Percentiles rank a stretch among this genome's conserved stretches.
These are phyloP conservation scores for Limnephilus lunatus DNA, from an alignment of 2,888 invertebrate species.

Conservation along the genomic window DNA sequence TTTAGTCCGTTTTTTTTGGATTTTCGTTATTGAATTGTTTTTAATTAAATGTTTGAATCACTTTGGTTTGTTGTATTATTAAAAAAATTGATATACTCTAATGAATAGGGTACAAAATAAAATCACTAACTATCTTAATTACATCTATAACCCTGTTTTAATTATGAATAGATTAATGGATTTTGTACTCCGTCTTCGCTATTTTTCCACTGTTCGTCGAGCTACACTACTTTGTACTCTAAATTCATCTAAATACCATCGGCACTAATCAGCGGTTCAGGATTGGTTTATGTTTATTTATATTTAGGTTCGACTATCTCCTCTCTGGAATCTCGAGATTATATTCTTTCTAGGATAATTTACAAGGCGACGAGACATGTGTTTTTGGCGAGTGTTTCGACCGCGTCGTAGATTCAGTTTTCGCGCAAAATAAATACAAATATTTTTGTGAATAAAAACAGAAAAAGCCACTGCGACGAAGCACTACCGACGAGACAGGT, in stretches of 20 bases:
- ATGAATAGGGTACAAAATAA: constrained; percentile 47
- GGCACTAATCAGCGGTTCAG: constrained; percentile 6
- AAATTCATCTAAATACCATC: constrained; percentile 42
- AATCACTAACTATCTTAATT: constrained; percentile 47
- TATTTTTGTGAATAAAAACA: constrained; percentile 52
- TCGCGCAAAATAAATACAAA: constrained; percentile 61
- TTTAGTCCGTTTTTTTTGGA: not conserved
- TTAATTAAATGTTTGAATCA: constrained; percentile 22
- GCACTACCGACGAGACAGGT: constrained; percentile 42
- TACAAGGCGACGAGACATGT: constrained; percentile 29
- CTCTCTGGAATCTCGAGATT: not conserved
- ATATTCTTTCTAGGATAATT: not conserved
- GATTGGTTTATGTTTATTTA: not conserved
- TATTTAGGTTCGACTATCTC: not conserved
- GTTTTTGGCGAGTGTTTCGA: constrained; percentile 22
- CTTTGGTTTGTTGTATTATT: constrained; percentile 31
- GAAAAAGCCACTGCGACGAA: constrained; percentile 59
- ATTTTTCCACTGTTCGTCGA: constrained; percentile 29
- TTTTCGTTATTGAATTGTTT: not conserved
- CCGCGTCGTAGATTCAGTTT: constrained; percentile 17
- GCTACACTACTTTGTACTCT: constrained; percentile 60
- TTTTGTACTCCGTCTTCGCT: constrained; percentile 55
- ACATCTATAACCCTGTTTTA: constrained; percentile 55
- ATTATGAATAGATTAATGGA: constrained; percentile 55
- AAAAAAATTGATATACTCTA: constrained; percentile 53